Evolutionary conservation across 2,113 vertebrate species (phyloP).

Genomic region (Phocoena sinus): DNA sequence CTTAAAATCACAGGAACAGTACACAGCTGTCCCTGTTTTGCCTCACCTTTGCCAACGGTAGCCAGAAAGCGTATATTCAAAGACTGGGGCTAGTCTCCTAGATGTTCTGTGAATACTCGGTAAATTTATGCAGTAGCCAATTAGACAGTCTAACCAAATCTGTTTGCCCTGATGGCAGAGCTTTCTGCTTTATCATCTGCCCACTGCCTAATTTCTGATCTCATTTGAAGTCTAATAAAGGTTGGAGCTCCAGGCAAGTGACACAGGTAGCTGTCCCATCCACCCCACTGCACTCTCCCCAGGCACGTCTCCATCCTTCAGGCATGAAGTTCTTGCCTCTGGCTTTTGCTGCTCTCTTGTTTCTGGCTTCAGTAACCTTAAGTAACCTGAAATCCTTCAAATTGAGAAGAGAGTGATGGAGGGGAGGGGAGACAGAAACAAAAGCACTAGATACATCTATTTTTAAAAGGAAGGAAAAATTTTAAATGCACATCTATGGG

Average conservation of each 20-base stretch:
- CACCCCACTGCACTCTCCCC: not conserved
- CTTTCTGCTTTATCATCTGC: not conserved
- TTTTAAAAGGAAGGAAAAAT: not conserved
- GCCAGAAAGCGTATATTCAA: not conserved
- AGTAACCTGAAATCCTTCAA: not conserved
- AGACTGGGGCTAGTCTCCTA: not conserved
- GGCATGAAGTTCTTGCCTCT: slow-evolving; percentile 42
- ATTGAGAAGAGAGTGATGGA: not conserved
- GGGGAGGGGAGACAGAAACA: not conserved
- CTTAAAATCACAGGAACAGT: not conserved
- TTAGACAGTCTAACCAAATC: not conserved
- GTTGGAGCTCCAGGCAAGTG: not conserved
- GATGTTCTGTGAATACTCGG: not conserved
- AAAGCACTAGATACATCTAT: not conserved
- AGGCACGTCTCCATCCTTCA: not conserved
- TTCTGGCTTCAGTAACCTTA: not conserved
- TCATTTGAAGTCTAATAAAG: not conserved
- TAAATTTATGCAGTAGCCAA: not conserved
- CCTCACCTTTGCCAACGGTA: not conserved
- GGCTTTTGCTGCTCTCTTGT: not conserved
- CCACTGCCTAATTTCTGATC: not conserved
- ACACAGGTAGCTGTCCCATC: not conserved
- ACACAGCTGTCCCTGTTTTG: not conserved
- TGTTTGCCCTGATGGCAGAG: not conserved
- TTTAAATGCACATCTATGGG: not conserved